These are phyloP conservation scores for Orthonychiurus folsomi DNA, from an alignment of 2,888 invertebrate species.

Conservation along the genomic window DNA sequence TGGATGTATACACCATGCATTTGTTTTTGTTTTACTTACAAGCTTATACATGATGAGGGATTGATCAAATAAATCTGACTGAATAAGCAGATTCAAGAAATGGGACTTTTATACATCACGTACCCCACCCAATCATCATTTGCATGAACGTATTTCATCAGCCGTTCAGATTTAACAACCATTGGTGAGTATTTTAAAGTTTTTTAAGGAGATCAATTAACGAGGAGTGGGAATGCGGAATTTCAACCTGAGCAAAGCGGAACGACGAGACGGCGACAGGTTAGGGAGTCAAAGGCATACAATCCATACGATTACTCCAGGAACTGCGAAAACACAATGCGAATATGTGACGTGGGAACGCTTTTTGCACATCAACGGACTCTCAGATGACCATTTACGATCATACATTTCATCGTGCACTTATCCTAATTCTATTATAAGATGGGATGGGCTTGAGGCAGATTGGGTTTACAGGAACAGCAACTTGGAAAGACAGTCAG, in stretches of 20 bases:
- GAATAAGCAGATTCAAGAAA: neutral
- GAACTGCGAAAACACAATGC: too few relatives aligned
- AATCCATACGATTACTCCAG: too few relatives aligned
- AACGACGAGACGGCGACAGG: neutral
- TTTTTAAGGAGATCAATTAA: neutral
- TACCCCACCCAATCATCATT: slow-evolving; percentile 4
- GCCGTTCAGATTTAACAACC: neutral
- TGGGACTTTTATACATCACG: slow-evolving; percentile 2
- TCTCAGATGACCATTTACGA: too few relatives aligned
- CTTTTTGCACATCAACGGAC: too few relatives aligned
- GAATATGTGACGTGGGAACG: too few relatives aligned
- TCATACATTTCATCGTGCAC: too few relatives aligned
- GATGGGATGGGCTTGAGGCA: too few relatives aligned
- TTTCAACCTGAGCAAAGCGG: neutral
- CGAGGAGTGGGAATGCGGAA: neutral
- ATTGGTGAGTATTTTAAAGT: neutral
- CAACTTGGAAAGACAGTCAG: too few relatives aligned
- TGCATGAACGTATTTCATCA: neutral
- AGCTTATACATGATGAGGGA: slow-evolving; percentile 31
- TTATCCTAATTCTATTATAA: too few relatives aligned
- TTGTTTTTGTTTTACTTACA: slow-evolving; percentile 22
- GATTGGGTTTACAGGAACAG: too few relatives aligned
- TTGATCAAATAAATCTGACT: slow-evolving; percentile 15
- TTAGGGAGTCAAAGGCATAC: too few relatives aligned
- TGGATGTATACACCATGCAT: neutral